Evolutionary conservation across 2,888 invertebrate species (phyloP), one percentile per base, ranked within the genome.

Genomic region (Bombylius major): DNA sequence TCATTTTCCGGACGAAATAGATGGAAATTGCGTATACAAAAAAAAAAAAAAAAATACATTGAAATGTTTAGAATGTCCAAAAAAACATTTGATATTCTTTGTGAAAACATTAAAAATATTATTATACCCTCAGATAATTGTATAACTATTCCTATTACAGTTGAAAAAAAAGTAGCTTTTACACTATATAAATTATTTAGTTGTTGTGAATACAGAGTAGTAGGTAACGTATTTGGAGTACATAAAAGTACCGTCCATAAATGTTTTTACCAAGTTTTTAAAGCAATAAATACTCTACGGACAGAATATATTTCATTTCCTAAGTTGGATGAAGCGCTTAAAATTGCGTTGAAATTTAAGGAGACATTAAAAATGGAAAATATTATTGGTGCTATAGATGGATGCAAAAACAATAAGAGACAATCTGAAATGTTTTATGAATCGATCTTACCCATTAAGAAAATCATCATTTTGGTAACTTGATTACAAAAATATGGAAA

Each of bases 221-320:
- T 9, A 36, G 36, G 59, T 4, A 61, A 62, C 51, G 45, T 57
- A 39, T 65, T 65, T 57, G 65, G 65, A 5, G 44, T 63, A 14
- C 63, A 63, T 54, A 63, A 62, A 44, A 57, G 57, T 42, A 59
- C 64, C 11, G 62, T 65, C 2, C 58, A 60, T 12, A 61, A 60
- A 49, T 59, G 56, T 48, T 23, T 36, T 8, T 36, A 36, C 36
- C 36, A 36, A 8, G 36, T 8, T 8, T 1, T 36, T 3, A 36
- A 36, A 33, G 67, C 67, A n/a, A 56, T 66, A 56, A 60, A 63
- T 53, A 56, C 61, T 47, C 51, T 68, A 23, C 49, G 64, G 39
- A 58, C 58, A 8, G 51, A 56, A 23, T 23, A 23, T 47, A 62
- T 69, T n/a, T 58, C 50, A 39, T 62, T 69, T 62, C 67, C 67